Evolutionary conservation across 2,113 vertebrate species (phyloP).

Genomic region (Nibea albiflora): DNA sequence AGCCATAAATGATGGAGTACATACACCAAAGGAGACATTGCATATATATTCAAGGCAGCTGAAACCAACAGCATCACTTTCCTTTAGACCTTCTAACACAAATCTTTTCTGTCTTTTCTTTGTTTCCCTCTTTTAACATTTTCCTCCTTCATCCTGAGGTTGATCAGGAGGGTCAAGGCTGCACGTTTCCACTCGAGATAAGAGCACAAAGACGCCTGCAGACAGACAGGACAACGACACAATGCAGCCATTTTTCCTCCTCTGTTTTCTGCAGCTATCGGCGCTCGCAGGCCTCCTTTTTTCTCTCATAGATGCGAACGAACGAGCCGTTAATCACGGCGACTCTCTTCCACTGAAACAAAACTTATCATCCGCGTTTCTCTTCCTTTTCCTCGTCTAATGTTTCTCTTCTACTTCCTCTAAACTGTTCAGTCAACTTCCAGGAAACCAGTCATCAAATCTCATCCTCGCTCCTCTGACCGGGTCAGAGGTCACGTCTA

Average conservation of each 20-base stretch:
- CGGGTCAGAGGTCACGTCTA: constrained; percentile 30
- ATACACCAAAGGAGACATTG: constrained; percentile 14
- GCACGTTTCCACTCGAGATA: constrained; percentile 37
- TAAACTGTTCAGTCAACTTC: constrained; percentile 70
- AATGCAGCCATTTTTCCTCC: constrained; percentile 29
- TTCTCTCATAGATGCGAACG: neutral
- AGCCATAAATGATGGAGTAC: neutral
- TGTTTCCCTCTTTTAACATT: neutral
- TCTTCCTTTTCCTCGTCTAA: constrained; percentile 47
- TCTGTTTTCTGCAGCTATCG: constrained; percentile 40
- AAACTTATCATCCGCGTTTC: neutral
- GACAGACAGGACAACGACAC: constrained; percentile 3
- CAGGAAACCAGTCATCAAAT: constrained; percentile 49
- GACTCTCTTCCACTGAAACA: constrained; percentile 7
- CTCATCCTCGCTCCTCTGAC: constrained; percentile 2
- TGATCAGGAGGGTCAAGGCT: constrained; percentile 39
- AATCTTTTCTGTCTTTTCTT: neutral
- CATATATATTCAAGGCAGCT: constrained; percentile 39
- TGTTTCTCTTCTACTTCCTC: constrained; percentile 83
- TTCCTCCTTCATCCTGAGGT: constrained; percentile 2
- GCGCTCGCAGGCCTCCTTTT: constrained; percentile 25
- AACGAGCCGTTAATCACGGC: constrained; percentile 6
- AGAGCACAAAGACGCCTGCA: constrained; percentile 11
- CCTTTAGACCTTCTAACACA: constrained; percentile 7
- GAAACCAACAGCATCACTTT: neutral